A percentile compares a stretch with the other conserved stretches of the same genome.
Evolutionary conservation across 2,797 vertebrate genomes (phyloP).

Genomic region (Oryzias sinensis): DNA sequence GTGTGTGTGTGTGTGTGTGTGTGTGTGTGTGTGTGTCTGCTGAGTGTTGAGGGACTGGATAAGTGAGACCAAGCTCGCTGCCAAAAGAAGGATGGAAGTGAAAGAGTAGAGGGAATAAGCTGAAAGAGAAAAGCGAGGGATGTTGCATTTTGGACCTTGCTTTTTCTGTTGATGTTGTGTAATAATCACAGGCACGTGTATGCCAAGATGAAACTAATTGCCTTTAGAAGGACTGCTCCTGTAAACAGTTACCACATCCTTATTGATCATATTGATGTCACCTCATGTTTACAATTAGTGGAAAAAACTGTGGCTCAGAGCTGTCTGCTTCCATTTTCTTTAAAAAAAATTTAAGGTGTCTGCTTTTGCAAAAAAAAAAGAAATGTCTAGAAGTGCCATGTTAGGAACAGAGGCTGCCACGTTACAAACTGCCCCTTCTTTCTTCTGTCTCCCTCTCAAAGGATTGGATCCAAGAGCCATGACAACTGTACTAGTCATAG

Average conservation of each 20-base stretch:
- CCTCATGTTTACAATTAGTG: constrained; percentile 43
- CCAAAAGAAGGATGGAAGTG: constrained; percentile 51
- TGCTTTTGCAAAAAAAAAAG: constrained; percentile 34
- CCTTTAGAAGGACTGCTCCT: constrained; percentile 34
- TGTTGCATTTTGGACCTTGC: constrained; percentile 54
- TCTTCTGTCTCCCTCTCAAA: constrained; percentile 27
- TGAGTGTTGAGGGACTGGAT: constrained; percentile 60
- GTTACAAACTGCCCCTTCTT: constrained; percentile 46
- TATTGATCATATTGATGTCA: constrained; percentile 45
- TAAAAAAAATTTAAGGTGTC: constrained; percentile 29
- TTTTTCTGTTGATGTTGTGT: constrained; percentile 44
- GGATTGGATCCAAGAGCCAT: constrained; percentile 57
- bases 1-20: constrained; percentile 45
- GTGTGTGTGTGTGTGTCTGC: constrained; percentile 42
- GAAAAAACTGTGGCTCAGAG: constrained; percentile 14
- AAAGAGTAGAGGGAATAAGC: constrained; percentile 42
- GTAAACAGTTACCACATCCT: constrained; percentile 37
- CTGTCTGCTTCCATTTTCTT: constrained; percentile 23
- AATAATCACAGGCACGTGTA: constrained; percentile 7
- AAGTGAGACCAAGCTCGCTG: constrained; percentile 62
- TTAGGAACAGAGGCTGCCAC: constrained; percentile 32
- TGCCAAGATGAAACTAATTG: constrained; percentile 44
- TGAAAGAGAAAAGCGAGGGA: constrained; percentile 32
- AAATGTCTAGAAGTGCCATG: constrained; percentile 37
- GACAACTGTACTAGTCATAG: constrained; percentile 73